phyloP scores from a whole-genome alignment of 2,888 invertebrate genomes.

The Himalopsyche anomala region DNA sequence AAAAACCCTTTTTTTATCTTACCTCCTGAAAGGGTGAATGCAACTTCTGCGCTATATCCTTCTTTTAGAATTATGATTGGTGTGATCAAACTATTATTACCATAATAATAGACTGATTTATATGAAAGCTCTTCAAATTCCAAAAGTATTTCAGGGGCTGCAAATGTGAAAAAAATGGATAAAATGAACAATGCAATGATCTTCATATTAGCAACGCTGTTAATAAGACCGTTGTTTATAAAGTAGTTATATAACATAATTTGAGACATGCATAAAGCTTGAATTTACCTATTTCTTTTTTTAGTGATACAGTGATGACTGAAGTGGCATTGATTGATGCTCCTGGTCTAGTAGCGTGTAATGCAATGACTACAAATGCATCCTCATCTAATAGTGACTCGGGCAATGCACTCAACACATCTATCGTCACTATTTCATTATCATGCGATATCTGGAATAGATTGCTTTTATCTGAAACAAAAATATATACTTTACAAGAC shows the following conservation, averaged over 20 bases:
- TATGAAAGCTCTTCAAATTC: constrained; percentile 65
- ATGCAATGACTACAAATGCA: constrained; percentile 3
- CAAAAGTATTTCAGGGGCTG: constrained; percentile 49
- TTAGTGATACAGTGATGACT: constrained; percentile 62
- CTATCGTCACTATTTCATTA: not conserved
- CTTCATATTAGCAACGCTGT: too few relatives aligned
- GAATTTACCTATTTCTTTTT: constrained; percentile 54
- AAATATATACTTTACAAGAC: too few relatives aligned
- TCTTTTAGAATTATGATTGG: too few relatives aligned
- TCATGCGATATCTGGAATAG: too few relatives aligned
- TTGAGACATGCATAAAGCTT: not conserved
- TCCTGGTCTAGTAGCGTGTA: constrained; percentile 7
- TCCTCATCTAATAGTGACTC: not conserved
- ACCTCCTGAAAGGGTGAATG: too few relatives aligned
- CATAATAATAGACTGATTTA: constrained; percentile 49
- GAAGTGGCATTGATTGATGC: constrained; percentile 37
- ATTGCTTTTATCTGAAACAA: too few relatives aligned
- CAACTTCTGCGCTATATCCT: too few relatives aligned
- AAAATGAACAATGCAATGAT: not conserved
- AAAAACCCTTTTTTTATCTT: too few relatives aligned
- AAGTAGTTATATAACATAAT: too few relatives aligned
- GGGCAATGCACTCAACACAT: not conserved
- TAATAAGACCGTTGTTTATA: too few relatives aligned
- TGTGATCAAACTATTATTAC: too few relatives aligned
- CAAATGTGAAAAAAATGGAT: not conserved